Percentiles rank a stretch among this genome's conserved stretches.
Evolutionary conservation across 2,113 vertebrate species (phyloP).

Genomic region (Syrmaticus mikado): DNA sequence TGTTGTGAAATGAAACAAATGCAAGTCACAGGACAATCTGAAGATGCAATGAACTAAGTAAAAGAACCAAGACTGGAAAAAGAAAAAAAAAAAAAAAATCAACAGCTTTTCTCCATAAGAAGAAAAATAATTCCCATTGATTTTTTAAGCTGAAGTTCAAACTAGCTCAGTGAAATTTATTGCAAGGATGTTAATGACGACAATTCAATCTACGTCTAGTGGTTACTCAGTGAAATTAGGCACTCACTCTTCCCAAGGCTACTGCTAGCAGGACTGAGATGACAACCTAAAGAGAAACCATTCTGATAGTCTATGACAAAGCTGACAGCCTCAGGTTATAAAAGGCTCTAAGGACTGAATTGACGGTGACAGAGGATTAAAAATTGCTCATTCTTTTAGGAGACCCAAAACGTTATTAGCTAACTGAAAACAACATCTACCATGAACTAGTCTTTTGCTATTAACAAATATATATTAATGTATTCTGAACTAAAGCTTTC

Average conservation of each 20-base stretch:
- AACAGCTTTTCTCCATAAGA: not conserved
- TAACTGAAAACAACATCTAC: not conserved
- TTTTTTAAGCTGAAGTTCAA: conserved; percentile 43
- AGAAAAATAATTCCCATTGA: not conserved
- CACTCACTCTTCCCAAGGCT: conserved; percentile 7
- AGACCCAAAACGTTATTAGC: not conserved
- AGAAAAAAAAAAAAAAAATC: conserved; percentile 10
- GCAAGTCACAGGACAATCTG: not conserved
- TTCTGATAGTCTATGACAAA: not conserved
- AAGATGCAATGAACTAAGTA: not conserved
- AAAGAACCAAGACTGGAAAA: not conserved
- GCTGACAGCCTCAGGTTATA: not conserved
- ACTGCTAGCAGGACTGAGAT: not conserved
- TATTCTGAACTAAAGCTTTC: not conserved
- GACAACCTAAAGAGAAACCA: not conserved
- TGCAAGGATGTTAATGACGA: conserved; percentile 29
- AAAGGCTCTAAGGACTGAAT: not conserved
- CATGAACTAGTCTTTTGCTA: not conserved
- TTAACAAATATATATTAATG: not conserved
- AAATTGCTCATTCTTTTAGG: not conserved
- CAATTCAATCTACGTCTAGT: not conserved
- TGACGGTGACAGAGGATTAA: not conserved
- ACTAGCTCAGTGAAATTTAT: conserved; percentile 10
- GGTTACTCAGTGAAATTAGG: conserved; percentile 4
- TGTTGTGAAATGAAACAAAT: not conserved